Conservation (phyloP, 2,888 invertebrate genomes). For the Argynnis bischoffii region DNA sequence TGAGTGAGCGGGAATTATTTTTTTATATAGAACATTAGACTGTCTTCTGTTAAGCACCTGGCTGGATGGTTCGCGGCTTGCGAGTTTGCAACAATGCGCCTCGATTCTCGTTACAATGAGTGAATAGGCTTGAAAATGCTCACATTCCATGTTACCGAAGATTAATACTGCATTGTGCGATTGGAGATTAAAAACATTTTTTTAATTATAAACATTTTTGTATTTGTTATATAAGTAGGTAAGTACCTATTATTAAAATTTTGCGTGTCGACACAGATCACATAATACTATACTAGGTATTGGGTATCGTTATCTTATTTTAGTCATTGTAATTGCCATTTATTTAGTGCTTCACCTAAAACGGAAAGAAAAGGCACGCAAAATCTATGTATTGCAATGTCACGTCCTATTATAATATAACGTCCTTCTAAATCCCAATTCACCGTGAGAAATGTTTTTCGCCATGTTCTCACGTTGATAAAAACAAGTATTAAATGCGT, state of each 20-base stretch:
- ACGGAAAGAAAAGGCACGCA: neutral
- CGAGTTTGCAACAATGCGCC: neutral
- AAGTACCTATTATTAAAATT: no score
- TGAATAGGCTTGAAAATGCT: constrained; percentile 12
- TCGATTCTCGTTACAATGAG: constrained; percentile 5
- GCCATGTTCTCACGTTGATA: constrained; percentile 43
- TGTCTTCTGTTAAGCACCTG: neutral
- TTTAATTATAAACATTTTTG: neutral
- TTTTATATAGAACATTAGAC: neutral
- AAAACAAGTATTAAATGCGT: constrained; percentile 20
- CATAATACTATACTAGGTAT: no score
- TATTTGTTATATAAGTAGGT: no score
- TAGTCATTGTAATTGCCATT: no score
- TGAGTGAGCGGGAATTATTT: neutral
- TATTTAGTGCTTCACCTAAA: no score
- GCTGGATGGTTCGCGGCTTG: neutral
- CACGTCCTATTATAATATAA: constrained; percentile 1
- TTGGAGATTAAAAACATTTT: neutral
- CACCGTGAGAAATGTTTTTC: constrained; percentile 43
- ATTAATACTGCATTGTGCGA: neutral
- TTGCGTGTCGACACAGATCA: no score
- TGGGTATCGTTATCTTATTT: no score
- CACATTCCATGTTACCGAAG: neutral
- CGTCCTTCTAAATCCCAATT: constrained; percentile 11
- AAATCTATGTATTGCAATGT: constrained; percentile 3